Evolutionary conservation across 2,797 vertebrate species (phyloP), one percentile per base, ranked within the genome.

Genomic region (Esox masquinongy): DNA sequence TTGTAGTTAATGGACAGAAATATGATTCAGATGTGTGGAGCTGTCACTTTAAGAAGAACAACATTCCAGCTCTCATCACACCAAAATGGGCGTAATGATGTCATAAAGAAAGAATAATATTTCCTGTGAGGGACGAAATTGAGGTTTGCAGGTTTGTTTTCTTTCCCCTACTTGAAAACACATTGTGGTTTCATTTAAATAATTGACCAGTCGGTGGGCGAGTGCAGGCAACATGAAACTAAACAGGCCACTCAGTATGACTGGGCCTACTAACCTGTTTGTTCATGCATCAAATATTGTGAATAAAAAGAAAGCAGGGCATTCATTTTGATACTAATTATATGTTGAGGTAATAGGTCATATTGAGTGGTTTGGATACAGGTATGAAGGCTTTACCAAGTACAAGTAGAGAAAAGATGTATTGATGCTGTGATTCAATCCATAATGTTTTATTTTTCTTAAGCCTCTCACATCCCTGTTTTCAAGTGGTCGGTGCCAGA

Each of bases 71-170:
- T 15, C 76, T 83, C 81, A 79, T 75, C 78, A 73, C 70, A 61
- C 67, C 22, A 61, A 24, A 61, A 61, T 24, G 56, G 56, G 56
- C 24, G 22, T 61, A 61, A 70, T 82, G 84, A 88, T 74, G 82
- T 73, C 79, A 87, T 81, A 82, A 67, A 80, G 77, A 47, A 79
- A 85, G 76, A 81, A 79, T 61, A 83, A 88, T 53, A 70, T 76
- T 64, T 72, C 80, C 19, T 66, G 63, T 16, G 26, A 59, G 49
- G 74, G 69, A 78, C 24, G 50, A 74, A 70, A 51, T 66, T 51
- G 66, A 51, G 76, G 51, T 36, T 69, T 61, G 67, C 15, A 39
- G 68, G 59, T 66, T 86, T 82, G 64, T 74, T 77, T 80, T 51
- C 67, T 51, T 74, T 74, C 75, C 70, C 73, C 47, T 81, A 74